Conservation (phyloP, 2,888 invertebrate genomes). For the Smittia aterrima region DNA sequence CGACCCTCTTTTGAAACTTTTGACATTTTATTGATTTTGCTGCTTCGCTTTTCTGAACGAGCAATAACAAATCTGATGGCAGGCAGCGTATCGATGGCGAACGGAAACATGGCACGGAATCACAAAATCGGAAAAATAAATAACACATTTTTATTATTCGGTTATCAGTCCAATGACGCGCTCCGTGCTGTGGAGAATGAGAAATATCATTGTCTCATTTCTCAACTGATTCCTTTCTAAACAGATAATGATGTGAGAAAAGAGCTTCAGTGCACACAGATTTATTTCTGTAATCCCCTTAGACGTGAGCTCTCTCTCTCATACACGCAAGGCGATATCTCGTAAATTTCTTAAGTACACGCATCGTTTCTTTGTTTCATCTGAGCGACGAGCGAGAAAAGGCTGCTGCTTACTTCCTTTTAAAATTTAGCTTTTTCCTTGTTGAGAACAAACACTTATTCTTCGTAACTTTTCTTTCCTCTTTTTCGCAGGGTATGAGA, state of each 20-base stretch:
- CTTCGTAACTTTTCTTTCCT: background rate
- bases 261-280: background rate
- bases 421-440: background rate
- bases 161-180: constrained; percentile 3
- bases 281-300: constrained; percentile 2
- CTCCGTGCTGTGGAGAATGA: background rate
- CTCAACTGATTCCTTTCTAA: background rate
- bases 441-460: background rate
- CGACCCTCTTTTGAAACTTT: constrained; percentile 29
- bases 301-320: background rate
- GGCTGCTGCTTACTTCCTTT: no score
- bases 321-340: background rate
- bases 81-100: background rate
- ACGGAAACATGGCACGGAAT: background rate
- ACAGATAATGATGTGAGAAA: constrained; percentile 18
- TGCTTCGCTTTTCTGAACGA: background rate
- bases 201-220: constrained; percentile 10
- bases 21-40: constrained; percentile 16
- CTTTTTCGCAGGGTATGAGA: constrained; percentile 52
- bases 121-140: constrained; percentile 22
- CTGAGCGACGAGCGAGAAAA: background rate
- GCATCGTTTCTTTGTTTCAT: constrained; percentile 11
- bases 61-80: background rate
- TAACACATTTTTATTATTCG: constrained; percentile 14
- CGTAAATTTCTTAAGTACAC: background rate